Evolutionary conservation across 2,797 vertebrate genomes (phyloP).

Genomic region (Acrossocheilus wenchowensis): DNA sequence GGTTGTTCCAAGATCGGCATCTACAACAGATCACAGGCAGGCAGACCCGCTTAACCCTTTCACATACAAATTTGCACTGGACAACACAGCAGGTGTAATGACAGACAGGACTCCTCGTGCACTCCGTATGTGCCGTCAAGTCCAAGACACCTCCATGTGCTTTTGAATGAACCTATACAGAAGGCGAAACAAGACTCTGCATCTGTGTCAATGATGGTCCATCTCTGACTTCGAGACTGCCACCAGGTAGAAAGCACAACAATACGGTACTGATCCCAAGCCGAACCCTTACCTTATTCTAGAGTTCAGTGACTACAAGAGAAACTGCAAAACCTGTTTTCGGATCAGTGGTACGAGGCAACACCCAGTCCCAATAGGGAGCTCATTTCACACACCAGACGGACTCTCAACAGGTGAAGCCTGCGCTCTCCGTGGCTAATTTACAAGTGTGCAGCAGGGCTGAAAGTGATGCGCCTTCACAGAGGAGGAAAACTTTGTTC

Average conservation of each 20-base stretch:
- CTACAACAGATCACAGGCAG: conserved; percentile 36
- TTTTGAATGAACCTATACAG: conserved; percentile 43
- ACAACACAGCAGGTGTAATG: conserved; percentile 38
- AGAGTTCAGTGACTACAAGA: conserved; percentile 17
- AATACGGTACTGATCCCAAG: conserved; percentile 43
- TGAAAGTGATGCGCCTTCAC: conserved; percentile 60
- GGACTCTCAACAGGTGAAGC: conserved; percentile 66
- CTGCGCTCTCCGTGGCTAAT: conserved; percentile 63
- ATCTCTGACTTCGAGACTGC: conserved; percentile 41
- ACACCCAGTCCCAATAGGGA: conserved; percentile 56
- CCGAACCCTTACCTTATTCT: not conserved
- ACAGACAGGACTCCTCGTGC: conserved; percentile 40
- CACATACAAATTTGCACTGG: conserved; percentile 20
- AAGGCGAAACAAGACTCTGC: conserved; percentile 45
- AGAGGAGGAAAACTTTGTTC: conserved; percentile 63
- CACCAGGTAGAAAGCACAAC: conserved; percentile 20
- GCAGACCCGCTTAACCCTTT: conserved; percentile 29
- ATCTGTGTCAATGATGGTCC: conserved; percentile 53
- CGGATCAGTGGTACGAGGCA: conserved; percentile 47
- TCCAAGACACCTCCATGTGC: conserved; percentile 30
- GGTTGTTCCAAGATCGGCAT: conserved; percentile 2
- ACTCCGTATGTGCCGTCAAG: conserved; percentile 8
- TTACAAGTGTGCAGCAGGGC: conserved; percentile 66
- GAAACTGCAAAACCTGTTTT: conserved; percentile 37
- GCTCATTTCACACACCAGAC: conserved; percentile 68